phyloP scores from a whole-genome alignment of 2,797 vertebrate genomes.

The Ispidina lecontei region DNA sequence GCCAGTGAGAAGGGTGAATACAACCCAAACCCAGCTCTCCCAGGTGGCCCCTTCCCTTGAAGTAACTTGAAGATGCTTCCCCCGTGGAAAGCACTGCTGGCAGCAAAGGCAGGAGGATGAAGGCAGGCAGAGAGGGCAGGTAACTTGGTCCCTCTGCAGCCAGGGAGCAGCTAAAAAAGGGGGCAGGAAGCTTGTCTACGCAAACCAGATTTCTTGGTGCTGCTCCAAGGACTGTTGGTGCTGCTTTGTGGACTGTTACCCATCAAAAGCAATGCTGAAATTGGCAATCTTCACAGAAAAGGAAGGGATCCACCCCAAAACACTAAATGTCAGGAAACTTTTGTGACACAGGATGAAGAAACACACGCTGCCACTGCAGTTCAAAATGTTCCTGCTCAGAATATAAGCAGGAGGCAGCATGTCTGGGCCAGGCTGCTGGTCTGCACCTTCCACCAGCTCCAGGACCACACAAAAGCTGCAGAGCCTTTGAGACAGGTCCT shows the following conservation, averaged over 20 bases:
- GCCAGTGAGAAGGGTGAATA: background rate
- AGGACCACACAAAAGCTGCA: background rate
- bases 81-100: background rate
- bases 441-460: background rate
- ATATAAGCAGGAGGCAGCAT: background rate
- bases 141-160: background rate
- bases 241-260: background rate
- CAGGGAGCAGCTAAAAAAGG: background rate
- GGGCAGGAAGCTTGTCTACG: background rate
- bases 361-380: background rate
- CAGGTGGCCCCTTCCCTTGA: background rate
- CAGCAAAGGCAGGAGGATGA: background rate
- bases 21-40: background rate
- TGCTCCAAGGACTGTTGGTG: background rate
- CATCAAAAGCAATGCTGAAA: constrained; percentile 29
- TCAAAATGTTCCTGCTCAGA: constrained; percentile 7
- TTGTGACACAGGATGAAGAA: constrained; percentile 53
- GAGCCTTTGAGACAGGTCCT: background rate
- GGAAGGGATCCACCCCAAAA: constrained; percentile 60
- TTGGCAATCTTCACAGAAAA: constrained; percentile 22
- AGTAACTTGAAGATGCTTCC: background rate
- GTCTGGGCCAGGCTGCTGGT: background rate
- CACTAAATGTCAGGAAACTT: constrained; percentile 57
- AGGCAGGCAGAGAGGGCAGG: background rate
- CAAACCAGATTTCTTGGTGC: background rate